Evolutionary conservation across 23 tunicate species (phyloP).

Genomic region (Halocynthia roretzi): DNA sequence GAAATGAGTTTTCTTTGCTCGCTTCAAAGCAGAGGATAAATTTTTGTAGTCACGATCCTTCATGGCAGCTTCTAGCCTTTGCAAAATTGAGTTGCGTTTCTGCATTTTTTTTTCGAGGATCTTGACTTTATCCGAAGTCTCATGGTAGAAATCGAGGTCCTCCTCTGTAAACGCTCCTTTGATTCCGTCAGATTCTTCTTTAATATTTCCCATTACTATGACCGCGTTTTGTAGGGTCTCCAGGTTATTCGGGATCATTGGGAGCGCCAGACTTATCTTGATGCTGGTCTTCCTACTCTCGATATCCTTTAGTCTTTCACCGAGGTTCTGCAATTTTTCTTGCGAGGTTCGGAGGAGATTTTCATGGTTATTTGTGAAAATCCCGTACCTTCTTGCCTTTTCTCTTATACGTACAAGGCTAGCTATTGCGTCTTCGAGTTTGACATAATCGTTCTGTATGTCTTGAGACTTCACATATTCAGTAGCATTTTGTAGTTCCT

Average conservation of each 20-base stretch:
- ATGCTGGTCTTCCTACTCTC: neutral
- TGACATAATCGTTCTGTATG: too few relatives aligned
- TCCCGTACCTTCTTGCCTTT: neutral
- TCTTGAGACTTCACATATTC: too few relatives aligned
- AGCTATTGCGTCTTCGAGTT: neutral
- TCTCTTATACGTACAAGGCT: neutral
- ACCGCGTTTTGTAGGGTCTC: neutral
- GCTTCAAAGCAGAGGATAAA: constrained; percentile 11
- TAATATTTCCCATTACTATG: neutral
- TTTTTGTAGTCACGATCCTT: constrained; percentile 6
- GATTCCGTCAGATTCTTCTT: constrained; percentile 1
- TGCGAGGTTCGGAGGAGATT: neutral
- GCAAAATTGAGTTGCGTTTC: neutral
- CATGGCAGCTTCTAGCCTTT: constrained; percentile 6
- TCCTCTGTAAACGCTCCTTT: constrained; percentile 14
- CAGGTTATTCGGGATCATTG: constrained; percentile 14
- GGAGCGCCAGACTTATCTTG: neutral
- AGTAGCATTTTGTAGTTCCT: too few relatives aligned
- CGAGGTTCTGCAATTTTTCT: neutral
- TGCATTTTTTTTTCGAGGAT: constrained; percentile 18
- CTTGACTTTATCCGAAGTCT: constrained; percentile 1
- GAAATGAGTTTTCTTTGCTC: constrained; percentile 9
- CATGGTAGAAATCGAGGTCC: constrained; percentile 14
- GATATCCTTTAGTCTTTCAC: neutral
- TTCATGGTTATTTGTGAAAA: constrained; percentile 7